phyloP scores from a whole-genome alignment of 1,140 invertebrate species.

The Drosophila busckii region DNA sequence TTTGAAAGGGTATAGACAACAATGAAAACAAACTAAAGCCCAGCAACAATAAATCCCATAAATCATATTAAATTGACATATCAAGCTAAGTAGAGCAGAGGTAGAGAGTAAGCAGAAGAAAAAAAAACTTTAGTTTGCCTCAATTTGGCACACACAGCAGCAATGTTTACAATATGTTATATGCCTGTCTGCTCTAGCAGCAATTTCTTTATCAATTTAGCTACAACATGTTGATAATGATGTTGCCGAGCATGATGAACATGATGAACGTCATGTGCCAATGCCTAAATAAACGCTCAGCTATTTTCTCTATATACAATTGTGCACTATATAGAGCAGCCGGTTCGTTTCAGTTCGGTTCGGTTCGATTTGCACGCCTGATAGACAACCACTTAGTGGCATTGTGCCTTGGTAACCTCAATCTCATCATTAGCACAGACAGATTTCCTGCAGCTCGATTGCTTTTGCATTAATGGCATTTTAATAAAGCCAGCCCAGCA shows the following conservation, averaged over 20 bases:
- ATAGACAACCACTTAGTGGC: not conserved
- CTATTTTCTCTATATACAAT: slow-evolving; percentile 4
- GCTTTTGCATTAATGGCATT: slow-evolving; percentile 21
- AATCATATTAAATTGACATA: slow-evolving; percentile 78
- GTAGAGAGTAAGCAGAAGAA: slow-evolving; percentile 16
- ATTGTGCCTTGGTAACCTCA: not conserved
- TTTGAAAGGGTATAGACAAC: too few species aligned
- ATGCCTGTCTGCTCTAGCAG: slow-evolving; percentile 42
- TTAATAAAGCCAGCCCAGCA: slow-evolving; percentile 22
- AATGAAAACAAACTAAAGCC: slow-evolving; percentile 22
- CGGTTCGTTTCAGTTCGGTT: not conserved
- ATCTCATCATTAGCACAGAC: slow-evolving; percentile 16
- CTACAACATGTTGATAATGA: slow-evolving; percentile 6
- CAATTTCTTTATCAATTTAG: slow-evolving; percentile 73
- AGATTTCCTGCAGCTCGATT: slow-evolving; percentile 18
- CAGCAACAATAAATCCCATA: slow-evolving; percentile 74
- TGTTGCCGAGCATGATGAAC: too few species aligned
- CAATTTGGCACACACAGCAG: not conserved
- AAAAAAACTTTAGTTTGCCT: slow-evolving; percentile 6
- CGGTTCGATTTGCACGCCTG: slow-evolving; percentile 8
- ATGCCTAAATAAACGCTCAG: slow-evolving; percentile 63
- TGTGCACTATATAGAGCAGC: slow-evolving; percentile 14
- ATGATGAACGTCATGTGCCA: slow-evolving; percentile 33
- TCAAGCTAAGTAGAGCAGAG: slow-evolving; percentile 71
- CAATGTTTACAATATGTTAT: slow-evolving; percentile 21